Evolutionary conservation across 2,797 vertebrate genomes (phyloP), one percentile per base, ranked within the genome.

Genomic region (Tapirus indicus): DNA sequence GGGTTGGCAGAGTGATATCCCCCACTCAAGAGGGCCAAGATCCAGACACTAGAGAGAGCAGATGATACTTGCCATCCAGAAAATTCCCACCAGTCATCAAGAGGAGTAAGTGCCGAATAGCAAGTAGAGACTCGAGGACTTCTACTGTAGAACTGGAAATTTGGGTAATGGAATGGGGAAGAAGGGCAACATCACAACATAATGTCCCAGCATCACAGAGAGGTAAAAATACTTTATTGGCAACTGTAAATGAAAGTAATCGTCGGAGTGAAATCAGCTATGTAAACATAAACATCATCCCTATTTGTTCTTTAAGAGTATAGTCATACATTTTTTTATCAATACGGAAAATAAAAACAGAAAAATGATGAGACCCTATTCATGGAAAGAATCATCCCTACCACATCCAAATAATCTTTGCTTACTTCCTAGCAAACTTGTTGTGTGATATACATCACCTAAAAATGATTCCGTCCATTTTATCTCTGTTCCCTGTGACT

Each of bases 311-410:
- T 38, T 0, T 27, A 56, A 62, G 49, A 77, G 2, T 71, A 1
- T 29, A 77, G n/a, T 68, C 44, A 56, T 16, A 75, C 1, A 2
- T 68, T 64, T 60, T 54, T 85, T 80, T 35, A 78, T 60, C 25
- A 69, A 95, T 56, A 85, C 32, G 58, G 44, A 93, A 89, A 93
- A 92, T 18, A 71, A 79, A 90, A 91, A 69, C 41, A 85, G 95
- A 91, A 69, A 90, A 94, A 44, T 13, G 44, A 71, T 64, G 27
- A 75, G 25, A 86, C n/a, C 17, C 13, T 25, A n/a, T 32, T 84
- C n/a, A 21, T 32, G 20, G 44, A 58, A 83, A 78, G 35, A 84
- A 29, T 44, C 89, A n/a, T 10, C 21, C 47, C 18, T 8, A 71
- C 58, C 60, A 5, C 47, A 27, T 91, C 38, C 35, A 94, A 49